A percentile compares a stretch with the other conserved stretches of the same genome.
Conservation (phyloP, 2,888 invertebrate genomes). For the Ichneumon xanthorius region DNA sequence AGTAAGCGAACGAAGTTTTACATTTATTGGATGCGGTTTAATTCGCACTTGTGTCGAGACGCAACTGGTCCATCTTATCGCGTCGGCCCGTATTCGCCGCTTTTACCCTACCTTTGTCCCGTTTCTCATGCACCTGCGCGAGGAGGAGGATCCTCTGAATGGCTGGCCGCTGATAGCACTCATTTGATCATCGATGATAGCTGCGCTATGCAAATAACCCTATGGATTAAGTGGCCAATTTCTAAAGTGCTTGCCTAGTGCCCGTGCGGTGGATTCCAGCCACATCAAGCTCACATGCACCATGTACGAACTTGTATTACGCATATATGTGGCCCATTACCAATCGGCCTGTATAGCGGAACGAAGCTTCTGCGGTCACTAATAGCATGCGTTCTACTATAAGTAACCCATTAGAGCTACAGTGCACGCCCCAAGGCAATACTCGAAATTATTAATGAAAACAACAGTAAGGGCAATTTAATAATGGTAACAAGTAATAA, state of each 20-base stretch:
- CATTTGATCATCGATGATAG: not conserved
- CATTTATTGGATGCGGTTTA: not conserved
- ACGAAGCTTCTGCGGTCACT: slow-evolving; percentile 13
- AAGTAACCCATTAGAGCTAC: not conserved
- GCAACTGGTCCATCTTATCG: too few species aligned
- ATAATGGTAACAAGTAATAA: not conserved
- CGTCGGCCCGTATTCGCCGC: not conserved
- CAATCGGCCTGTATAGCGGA: slow-evolving; percentile 5
- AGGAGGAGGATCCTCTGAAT: not conserved
- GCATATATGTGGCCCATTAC: slow-evolving; percentile 18
- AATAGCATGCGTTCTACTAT: slow-evolving; percentile 3
- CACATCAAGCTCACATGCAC: not conserved
- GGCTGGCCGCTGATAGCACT: not conserved
- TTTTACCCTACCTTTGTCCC: not conserved
- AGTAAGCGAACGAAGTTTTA: too few species aligned
- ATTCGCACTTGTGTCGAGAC: not conserved
- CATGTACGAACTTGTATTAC: slow-evolving; percentile 8
- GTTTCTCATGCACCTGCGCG: not conserved
- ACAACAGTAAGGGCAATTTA: not conserved
- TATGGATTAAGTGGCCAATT: slow-evolving; percentile 81
- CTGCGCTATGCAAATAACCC: slow-evolving; percentile 72
- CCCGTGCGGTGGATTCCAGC: not conserved
- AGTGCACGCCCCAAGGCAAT: not conserved
- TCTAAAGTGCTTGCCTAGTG: slow-evolving; percentile 77
- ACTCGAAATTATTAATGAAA: not conserved